phyloP scores from a whole-genome alignment of 2,888 invertebrate genomes.

The Allolobophora icterica region DNA sequence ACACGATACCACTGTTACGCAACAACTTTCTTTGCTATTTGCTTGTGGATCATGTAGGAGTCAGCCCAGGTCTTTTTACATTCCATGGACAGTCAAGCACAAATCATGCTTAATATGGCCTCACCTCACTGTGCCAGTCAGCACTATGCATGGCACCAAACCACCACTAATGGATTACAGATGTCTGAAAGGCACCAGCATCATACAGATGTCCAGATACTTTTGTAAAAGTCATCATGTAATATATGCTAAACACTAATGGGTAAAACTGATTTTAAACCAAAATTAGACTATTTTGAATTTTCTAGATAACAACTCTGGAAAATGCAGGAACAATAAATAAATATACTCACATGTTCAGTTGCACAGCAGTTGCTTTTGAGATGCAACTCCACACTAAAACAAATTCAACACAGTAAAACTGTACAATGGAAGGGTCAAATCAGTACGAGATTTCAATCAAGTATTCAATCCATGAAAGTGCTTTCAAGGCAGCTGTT shows the following conservation, averaged over 20 bases:
- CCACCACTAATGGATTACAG: not conserved
- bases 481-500: not conserved
- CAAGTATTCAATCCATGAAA: too few species aligned
- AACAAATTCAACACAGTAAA: conserved; percentile 4
- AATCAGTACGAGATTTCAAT: not conserved
- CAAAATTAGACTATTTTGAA: not conserved
- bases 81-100: not conserved
- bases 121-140: not conserved
- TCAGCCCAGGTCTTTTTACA: not conserved
- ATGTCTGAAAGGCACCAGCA: too few species aligned
- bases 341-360: conserved; percentile 12
- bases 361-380: not conserved
- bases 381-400: not conserved
- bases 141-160: not conserved
- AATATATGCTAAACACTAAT: too few species aligned
- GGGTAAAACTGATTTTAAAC: too few species aligned
- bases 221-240: too few species aligned
- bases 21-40: not conserved
- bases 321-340: not conserved
- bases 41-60: not conserved
- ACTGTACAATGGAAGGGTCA: not conserved
- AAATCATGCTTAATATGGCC: not conserved
- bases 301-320: not conserved
- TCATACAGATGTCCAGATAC: too few species aligned
- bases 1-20: not conserved